phyloP scores from a whole-genome alignment of 2,797 vertebrate genomes.

The Menidia menidia region DNA sequence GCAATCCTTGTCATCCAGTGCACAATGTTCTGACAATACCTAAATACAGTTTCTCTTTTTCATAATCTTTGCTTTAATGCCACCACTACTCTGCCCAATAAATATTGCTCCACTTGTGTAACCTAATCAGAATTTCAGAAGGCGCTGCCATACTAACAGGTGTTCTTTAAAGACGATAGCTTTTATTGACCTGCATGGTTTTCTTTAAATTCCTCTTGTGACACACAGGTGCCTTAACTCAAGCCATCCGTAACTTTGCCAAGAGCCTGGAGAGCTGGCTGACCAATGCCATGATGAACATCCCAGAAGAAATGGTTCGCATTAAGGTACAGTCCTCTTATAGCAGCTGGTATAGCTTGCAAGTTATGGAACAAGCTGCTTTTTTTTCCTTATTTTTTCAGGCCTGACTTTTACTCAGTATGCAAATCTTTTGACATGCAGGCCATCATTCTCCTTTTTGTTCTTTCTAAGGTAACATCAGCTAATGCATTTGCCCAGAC shows the following conservation, averaged over 20 bases:
- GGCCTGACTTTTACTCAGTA: neutral
- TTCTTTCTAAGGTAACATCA: conserved; percentile 81
- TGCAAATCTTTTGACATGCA: neutral
- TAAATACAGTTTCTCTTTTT: neutral
- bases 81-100: neutral
- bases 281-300: conserved; percentile 95
- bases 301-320: conserved; percentile 95
- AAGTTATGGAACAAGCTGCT: neutral
- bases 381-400: neutral
- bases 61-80: neutral
- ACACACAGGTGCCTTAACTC: conserved; percentile 93
- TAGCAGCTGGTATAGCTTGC: neutral
- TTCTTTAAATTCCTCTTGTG: neutral
- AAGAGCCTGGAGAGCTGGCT: conserved; percentile 97
- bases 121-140: neutral
- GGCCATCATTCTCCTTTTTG: neutral
- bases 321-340: conserved; percentile 83
- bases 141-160: neutral
- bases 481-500: conserved; percentile 95
- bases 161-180: neutral
- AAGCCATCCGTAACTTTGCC: conserved; percentile 96
- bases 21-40: neutral
- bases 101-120: neutral
- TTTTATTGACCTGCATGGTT: neutral
- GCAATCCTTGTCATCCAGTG: no score